A percentile compares a stretch with the other conserved stretches of the same genome.
These are phyloP conservation scores for Netelia virgata DNA, from an alignment of 2,888 invertebrate genomes.

Conservation along the genomic window DNA sequence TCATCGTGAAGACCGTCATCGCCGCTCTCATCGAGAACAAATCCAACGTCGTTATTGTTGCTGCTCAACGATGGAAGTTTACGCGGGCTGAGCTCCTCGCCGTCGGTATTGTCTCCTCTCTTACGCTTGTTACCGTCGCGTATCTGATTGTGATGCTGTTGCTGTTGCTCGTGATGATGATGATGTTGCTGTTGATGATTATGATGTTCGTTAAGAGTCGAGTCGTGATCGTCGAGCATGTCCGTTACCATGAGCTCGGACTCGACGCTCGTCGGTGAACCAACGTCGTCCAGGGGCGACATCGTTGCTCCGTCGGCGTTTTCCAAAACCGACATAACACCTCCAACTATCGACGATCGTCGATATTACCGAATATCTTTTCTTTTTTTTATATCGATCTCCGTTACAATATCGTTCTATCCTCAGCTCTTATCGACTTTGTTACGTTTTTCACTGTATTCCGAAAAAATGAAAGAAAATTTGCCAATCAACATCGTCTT, in stretches of 20 bases:
- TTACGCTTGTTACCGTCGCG: constrained; percentile 78
- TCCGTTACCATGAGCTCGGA: constrained; percentile 83
- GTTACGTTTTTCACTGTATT: neutral
- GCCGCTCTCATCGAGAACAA: constrained; percentile 80
- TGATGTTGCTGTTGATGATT: constrained; percentile 68
- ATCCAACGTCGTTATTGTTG: constrained; percentile 83
- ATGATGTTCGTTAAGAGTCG: constrained; percentile 69
- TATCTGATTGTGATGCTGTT: constrained; percentile 66
- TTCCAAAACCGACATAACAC: constrained; percentile 80
- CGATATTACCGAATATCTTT: neutral
- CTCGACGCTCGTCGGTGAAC: constrained; percentile 80
- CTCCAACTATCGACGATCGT: neutral
- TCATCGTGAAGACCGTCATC: constrained; percentile 81
- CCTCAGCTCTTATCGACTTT: neutral
- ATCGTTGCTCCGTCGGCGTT: constrained; percentile 79
- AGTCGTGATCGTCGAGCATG: constrained; percentile 82
- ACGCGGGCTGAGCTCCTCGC: constrained; percentile 79
- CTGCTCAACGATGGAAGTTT: constrained; percentile 80
- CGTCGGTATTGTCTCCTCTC: constrained; percentile 74
- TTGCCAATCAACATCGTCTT: constrained; percentile 32
- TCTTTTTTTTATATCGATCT: neutral
- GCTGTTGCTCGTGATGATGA: constrained; percentile 67
- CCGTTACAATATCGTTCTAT: neutral
- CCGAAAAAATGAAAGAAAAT: neutral
- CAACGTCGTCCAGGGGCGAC: constrained; percentile 83